These are phyloP conservation scores for Euglossa dilemma DNA, from an alignment of 1,140 invertebrate species.

Conservation along the genomic window DNA sequence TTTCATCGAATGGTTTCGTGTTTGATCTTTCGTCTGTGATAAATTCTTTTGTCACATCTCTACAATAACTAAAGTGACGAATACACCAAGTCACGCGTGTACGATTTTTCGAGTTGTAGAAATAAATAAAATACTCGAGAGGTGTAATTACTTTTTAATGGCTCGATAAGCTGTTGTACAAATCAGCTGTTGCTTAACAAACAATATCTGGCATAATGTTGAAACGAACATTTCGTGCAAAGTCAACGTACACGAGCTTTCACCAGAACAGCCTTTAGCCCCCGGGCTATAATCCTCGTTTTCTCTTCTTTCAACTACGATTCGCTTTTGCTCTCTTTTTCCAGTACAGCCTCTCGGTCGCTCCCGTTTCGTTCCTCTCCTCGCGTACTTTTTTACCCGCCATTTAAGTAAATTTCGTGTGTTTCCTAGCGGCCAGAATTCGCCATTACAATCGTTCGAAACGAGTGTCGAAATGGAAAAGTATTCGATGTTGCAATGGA, in stretches of 20 bases:
- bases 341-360: constrained; percentile 12
- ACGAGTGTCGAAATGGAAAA: background rate
- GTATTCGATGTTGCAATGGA: constrained; percentile 29
- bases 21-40: background rate
- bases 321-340: constrained; percentile 42
- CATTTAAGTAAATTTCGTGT: constrained; percentile 33
- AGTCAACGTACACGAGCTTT: constrained; percentile 57
- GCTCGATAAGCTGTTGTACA: background rate
- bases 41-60: background rate
- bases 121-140: background rate
- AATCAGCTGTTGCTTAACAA: constrained; percentile 31
- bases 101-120: background rate
- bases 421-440: constrained; percentile 13
- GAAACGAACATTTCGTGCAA: constrained; percentile 46
- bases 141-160: background rate
- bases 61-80: background rate
- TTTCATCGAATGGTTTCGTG: background rate
- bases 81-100: no score
- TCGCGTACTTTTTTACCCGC: constrained; percentile 30
- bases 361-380: constrained; percentile 12
- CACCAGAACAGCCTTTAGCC: constrained; percentile 51
- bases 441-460: background rate
- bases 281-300: constrained; percentile 45
- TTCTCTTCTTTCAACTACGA: constrained; percentile 46
- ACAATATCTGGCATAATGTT: constrained; percentile 44